Evolutionary conservation across 2,888 invertebrate genomes (phyloP).

Genomic region (Ectemnius continuus): DNA sequence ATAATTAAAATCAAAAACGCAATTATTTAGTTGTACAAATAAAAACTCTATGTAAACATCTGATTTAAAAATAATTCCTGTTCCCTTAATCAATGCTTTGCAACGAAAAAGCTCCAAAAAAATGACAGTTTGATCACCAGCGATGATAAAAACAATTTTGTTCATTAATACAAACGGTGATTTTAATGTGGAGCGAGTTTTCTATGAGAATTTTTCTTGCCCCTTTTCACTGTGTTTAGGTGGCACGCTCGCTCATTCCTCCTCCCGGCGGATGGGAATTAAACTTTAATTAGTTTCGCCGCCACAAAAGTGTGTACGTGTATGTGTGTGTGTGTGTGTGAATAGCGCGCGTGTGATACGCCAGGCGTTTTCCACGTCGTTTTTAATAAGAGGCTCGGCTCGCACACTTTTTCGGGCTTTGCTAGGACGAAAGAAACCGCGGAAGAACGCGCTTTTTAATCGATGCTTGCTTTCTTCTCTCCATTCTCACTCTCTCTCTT

Average conservation of each 20-base stretch:
- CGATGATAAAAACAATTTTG: no score
- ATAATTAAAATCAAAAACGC: no score
- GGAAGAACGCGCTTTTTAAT: background rate
- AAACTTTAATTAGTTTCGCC: conserved; percentile 3
- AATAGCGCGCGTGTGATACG: background rate
- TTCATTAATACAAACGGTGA: background rate
- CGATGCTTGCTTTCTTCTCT: background rate
- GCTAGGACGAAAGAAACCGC: background rate
- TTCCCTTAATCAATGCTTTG: no score
- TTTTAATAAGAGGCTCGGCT: background rate
- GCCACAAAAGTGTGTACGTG: background rate
- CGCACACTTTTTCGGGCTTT: background rate
- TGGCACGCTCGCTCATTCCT: no score
- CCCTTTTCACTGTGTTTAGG: background rate
- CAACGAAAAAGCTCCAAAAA: no score
- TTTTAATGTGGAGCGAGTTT: background rate
- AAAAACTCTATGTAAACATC: no score
- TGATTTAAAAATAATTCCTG: no score
- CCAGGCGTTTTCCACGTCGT: background rate
- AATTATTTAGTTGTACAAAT: no score
- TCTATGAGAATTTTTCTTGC: background rate
- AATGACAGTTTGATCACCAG: no score
- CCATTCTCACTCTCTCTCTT: no score
- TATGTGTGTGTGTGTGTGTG: background rate
- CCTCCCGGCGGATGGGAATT: background rate